Evolutionary conservation across 2,888 invertebrate genomes (phyloP).

Genomic region (Drosophila paramelanica): DNA sequence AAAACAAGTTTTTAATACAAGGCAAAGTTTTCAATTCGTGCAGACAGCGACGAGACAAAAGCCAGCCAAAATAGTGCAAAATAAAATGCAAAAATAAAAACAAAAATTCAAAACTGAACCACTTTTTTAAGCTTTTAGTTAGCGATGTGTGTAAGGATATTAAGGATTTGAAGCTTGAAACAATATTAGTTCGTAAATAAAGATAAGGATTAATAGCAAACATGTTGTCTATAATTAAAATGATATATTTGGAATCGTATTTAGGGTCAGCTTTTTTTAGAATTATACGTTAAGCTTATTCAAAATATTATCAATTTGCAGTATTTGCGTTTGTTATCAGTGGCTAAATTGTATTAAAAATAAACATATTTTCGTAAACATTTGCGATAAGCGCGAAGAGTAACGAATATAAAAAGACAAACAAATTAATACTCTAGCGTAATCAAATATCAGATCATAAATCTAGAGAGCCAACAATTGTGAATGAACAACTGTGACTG

Average conservation of each 20-base stretch:
- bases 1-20: constrained; percentile 52
- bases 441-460: constrained; percentile 18
- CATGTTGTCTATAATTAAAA: background rate
- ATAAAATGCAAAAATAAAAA: constrained; percentile 3
- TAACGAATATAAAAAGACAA: background rate
- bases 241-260: background rate
- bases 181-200: background rate
- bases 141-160: background rate
- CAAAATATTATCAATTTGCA: constrained; percentile 4
- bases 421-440: background rate
- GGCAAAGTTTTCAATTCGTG: constrained; percentile 45
- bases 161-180: background rate
- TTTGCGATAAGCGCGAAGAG: constrained; percentile 31
- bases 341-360: background rate
- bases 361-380: background rate
- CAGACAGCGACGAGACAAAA: constrained; percentile 63
- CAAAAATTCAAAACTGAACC: background rate
- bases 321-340: constrained; percentile 22
- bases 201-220: background rate
- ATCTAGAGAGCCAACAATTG: constrained; percentile 1
- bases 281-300: background rate
- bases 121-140: background rate
- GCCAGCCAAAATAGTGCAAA: constrained; percentile 7
- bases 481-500: constrained; percentile 28
- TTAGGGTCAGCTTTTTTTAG: background rate